Evolutionary conservation across 1,140 invertebrate species (phyloP).

Genomic region (Lepidurus apus): DNA sequence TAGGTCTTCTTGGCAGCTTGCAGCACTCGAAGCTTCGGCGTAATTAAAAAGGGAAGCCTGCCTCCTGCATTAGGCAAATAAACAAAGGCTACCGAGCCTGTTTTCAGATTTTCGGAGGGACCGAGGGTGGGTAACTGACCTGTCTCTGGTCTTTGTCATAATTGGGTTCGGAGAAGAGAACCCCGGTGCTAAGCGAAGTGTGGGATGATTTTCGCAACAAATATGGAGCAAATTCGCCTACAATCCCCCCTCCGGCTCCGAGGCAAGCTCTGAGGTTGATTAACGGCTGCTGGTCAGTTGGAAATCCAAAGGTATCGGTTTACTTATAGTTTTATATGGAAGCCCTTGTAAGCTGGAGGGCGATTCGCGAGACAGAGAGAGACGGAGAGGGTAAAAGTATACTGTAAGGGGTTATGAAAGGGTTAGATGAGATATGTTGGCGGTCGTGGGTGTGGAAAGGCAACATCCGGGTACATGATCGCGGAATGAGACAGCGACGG

Average conservation of each 20-base stretch:
- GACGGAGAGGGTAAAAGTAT: neutral
- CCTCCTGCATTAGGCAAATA: constrained; percentile 16
- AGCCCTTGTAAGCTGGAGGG: neutral
- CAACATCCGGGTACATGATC: constrained; percentile 6
- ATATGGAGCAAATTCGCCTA: constrained; percentile 2
- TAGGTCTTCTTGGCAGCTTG: constrained; percentile 9
- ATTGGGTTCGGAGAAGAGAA: neutral
- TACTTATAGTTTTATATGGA: neutral
- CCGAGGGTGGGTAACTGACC: neutral
- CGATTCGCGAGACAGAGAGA: neutral
- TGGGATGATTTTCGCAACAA: constrained; percentile 1
- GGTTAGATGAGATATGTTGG: neutral
- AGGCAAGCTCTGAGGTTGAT: neutral
- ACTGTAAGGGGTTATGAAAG: constrained; percentile 3
- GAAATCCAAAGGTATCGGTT: neutral
- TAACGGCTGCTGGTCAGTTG: constrained; percentile 7
- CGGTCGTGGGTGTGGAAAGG: neutral
- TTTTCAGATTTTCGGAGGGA: constrained; percentile 15
- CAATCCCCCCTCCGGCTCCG: neutral
- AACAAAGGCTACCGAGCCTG: constrained; percentile 17
- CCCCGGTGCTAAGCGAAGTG: neutral
- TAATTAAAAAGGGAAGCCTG: constrained; percentile 19
- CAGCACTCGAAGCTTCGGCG: neutral
- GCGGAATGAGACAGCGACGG: neutral
- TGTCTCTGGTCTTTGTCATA: constrained; percentile 17